phyloP scores from a whole-genome alignment of 2,113 vertebrate genomes.

The Melanostigma gelatinosum region DNA sequence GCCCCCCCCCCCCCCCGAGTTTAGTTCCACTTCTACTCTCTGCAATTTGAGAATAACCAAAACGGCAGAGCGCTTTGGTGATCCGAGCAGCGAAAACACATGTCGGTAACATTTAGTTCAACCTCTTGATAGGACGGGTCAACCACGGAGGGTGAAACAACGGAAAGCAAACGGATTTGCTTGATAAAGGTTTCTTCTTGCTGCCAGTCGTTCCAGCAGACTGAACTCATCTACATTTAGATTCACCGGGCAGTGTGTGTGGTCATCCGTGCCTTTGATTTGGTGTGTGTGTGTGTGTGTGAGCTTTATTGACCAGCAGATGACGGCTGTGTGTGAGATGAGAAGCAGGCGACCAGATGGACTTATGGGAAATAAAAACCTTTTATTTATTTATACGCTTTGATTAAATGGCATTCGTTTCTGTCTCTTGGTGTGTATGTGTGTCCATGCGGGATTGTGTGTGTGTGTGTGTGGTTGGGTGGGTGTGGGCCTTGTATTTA shows the following conservation, averaged over 20 bases:
- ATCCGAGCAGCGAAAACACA: slow-evolving; percentile 31
- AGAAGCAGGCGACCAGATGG: slow-evolving; percentile 75
- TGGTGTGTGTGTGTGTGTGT: slow-evolving; percentile 19
- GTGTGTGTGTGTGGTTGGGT: slow-evolving; percentile 19
- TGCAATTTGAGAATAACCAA: slow-evolving; percentile 12
- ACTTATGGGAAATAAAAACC: slow-evolving; percentile 80
- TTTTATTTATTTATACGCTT: slow-evolving; percentile 80
- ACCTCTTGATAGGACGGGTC: slow-evolving; percentile 49
- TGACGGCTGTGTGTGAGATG: slow-evolving; percentile 64
- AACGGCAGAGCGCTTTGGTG: slow-evolving; percentile 21
- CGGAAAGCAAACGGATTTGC: slow-evolving; percentile 68
- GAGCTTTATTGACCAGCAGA: slow-evolving; percentile 76
- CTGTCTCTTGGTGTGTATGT: slow-evolving; percentile 55
- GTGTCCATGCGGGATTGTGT: slow-evolving; percentile 40
- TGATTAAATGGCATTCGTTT: slow-evolving; percentile 81
- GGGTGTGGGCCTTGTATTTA: slow-evolving; percentile 68
- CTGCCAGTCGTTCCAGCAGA: slow-evolving; percentile 62
- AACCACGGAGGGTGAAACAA: slow-evolving; percentile 21
- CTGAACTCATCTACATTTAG: slow-evolving; percentile 79
- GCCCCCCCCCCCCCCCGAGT: neutral
- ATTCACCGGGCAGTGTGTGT: slow-evolving; percentile 72
- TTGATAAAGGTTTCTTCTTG: slow-evolving; percentile 76
- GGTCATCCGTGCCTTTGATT: slow-evolving; percentile 72
- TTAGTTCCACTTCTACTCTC: slow-evolving; percentile 20
- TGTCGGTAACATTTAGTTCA: slow-evolving; percentile 63